Evolutionary conservation across 2,888 invertebrate genomes (phyloP), one percentile per base, ranked within the genome.

Genomic region (Trilocha varians): DNA sequence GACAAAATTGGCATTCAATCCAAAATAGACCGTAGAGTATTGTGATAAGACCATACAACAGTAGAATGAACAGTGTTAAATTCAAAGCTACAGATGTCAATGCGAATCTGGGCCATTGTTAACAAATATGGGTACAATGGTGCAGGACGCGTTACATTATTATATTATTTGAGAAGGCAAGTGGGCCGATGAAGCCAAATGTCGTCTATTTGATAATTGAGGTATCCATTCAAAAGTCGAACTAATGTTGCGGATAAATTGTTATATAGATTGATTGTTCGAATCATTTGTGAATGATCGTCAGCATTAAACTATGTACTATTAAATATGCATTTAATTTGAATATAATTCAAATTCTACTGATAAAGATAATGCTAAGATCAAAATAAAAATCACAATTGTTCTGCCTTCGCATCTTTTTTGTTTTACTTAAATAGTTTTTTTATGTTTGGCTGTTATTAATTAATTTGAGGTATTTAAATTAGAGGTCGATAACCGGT

Each of bases 81-180:
- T 11, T n/a, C 4, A 11, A 25, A 61, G 62, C 54, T 69, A 68
- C 77, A 78, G 80, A 83, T 84, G 84, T 82, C 72, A 72, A 67
- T 63, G 62, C 63, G 59, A 61, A 65, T 65, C 62, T 55, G 66
- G 65, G 51, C 75, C 54, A 78, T 84, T 84, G 84, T 84, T 75
- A 77, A 76, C 78, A 78, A 80, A 79, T 78, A 78, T 67, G 73
- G 70, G 71, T 72, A 79, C 82, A 80, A 83, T 77, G 70, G 76
- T 55, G 66, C 68, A 82, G 78, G 83, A 82, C 72, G 69, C 61
- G 59, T 57, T 61, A 70, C 72, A 73, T 76, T 74, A 79, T 78
- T 75, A 25, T 25, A 25, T 73, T 72, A 76, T 80, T 80, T 71
- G 64, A 65, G 52, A 50, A 69, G 69, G 71, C 74, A 63, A 72